These are phyloP conservation scores for Sula dactylatra DNA, from an alignment of 2,113 vertebrate species.

Conservation along the genomic window DNA sequence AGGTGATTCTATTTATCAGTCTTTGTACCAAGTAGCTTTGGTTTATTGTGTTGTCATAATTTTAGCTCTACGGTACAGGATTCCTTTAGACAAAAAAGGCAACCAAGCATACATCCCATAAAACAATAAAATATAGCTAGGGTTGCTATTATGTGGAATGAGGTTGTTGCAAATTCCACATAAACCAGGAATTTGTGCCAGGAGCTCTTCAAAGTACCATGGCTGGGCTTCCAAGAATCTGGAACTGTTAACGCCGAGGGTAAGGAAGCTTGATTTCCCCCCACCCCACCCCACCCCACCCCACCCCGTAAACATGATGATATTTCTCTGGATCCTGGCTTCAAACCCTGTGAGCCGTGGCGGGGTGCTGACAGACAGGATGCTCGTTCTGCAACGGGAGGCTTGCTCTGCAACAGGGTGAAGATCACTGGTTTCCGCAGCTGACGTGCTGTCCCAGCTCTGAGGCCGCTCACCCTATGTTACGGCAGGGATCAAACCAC, in stretches of 20 bases:
- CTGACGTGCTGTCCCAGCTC: neutral
- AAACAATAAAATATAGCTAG: neutral
- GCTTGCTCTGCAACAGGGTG: neutral
- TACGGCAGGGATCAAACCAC: neutral
- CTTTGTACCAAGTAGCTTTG: neutral
- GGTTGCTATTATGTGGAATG: neutral
- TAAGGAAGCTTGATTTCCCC: neutral
- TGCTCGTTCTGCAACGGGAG: neutral
- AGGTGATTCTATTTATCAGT: neutral
- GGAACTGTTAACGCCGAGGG: neutral
- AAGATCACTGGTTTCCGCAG: neutral
- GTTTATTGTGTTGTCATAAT: neutral
- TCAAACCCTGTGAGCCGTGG: neutral
- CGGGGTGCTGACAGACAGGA: neutral
- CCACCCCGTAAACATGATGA: neutral
- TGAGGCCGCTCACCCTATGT: rapidly evolving
- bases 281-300: too few species aligned
- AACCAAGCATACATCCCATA: neutral
- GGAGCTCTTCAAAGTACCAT: neutral
- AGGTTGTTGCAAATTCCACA: neutral
- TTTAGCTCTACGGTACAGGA: neutral
- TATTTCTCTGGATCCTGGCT: neutral
- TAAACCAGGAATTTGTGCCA: neutral
- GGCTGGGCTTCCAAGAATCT: neutral
- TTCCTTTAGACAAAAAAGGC: conserved; percentile 8